These are phyloP conservation scores for Zenarchopterus dispar DNA, from an alignment of 2,797 vertebrate species.

Conservation along the genomic window DNA sequence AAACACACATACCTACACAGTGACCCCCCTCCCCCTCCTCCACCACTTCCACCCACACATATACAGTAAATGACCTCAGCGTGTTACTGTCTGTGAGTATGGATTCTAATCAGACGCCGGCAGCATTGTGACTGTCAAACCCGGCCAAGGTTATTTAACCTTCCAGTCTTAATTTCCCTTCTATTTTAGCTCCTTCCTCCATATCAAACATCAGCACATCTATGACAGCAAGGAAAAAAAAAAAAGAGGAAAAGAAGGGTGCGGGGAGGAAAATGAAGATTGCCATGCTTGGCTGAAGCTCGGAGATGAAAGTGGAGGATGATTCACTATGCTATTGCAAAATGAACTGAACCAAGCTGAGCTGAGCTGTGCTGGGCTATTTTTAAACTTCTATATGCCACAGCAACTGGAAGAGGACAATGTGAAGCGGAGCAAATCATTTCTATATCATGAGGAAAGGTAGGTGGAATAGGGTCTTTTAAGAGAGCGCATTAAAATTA, in stretches of 20 bases:
- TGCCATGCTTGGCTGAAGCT: conserved; percentile 79
- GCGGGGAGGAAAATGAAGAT: conserved; percentile 77
- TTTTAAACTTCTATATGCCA: conserved; percentile 73
- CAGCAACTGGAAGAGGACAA: conserved; percentile 66
- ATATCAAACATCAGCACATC: conserved; percentile 81
- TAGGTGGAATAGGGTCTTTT: conserved; percentile 32
- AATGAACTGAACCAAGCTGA: conserved; percentile 76
- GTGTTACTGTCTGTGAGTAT: conserved; percentile 67
- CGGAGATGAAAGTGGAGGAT: conserved; percentile 77
- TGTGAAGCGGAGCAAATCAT: conserved; percentile 57
- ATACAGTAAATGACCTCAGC: conserved; percentile 80
- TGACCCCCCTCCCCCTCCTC: conserved; percentile 16
- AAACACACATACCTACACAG: conserved; percentile 34
- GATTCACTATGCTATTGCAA: conserved; percentile 78
- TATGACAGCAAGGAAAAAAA: conserved; percentile 36
- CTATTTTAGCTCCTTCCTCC: conserved; percentile 78
- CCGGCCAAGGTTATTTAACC: conserved; percentile 81
- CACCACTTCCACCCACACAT: conserved; percentile 62
- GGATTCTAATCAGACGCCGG: conserved; percentile 78
- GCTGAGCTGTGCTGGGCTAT: conserved; percentile 69
- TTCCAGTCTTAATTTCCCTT: conserved; percentile 81
- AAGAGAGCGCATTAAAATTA: conserved; percentile 19
- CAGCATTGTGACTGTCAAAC: conserved; percentile 82
- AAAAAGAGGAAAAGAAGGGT: conserved; percentile 54
- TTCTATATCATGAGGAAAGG: conserved; percentile 58